Evolutionary conservation across 1,140 invertebrate species (phyloP), one percentile per base, ranked within the genome.

Genomic region (Lepidostoma basale): DNA sequence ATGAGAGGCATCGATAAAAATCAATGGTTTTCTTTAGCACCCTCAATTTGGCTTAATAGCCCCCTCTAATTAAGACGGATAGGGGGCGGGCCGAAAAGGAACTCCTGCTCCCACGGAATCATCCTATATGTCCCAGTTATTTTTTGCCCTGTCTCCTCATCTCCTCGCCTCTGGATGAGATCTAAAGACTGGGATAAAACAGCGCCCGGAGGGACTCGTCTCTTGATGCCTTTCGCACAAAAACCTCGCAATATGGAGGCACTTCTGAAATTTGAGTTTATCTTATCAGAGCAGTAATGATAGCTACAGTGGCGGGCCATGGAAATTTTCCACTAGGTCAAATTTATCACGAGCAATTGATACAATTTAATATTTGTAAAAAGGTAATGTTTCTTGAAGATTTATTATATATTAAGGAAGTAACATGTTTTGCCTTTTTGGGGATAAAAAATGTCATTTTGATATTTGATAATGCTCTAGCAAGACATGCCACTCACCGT

Each of bases 211-310:
- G 44, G 44, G 30, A 12, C 22, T 6, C 14, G 20, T 8, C 22
- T 18, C 6, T 9, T 22, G 52, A 20, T 23, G 20, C 25, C 45
- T 49, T 23, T 49, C 25, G n/a, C 1, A 8, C 22, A 36, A 33
- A 28, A 36, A 56, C 9, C 36, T 18, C 52, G 30, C 52, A 56
- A 56, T 56, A 56, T 56, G 52, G 30, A 56, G 26, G 3, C 16
- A 10, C 8, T 56, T 22, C 14, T 26, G 30, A 56, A 56, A 20
- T 14, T 56, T 56, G n/a, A 33, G 52, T 56, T 36, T 56, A 36
- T 56, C 52, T 56, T 56, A 56, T 56, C 49, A 22, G 28, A 56
- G 18, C 16, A 33, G 52, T 33, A 33, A 56, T 56, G 52, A 56
- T 22, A 4, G 16, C 52, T 20, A n/a, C n/a, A n/a, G n/a, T n/a